Evolutionary conservation across 2,113 vertebrate species (phyloP), one percentile per base, ranked within the genome.

Genomic region (Onychorhynchus coronatus): DNA sequence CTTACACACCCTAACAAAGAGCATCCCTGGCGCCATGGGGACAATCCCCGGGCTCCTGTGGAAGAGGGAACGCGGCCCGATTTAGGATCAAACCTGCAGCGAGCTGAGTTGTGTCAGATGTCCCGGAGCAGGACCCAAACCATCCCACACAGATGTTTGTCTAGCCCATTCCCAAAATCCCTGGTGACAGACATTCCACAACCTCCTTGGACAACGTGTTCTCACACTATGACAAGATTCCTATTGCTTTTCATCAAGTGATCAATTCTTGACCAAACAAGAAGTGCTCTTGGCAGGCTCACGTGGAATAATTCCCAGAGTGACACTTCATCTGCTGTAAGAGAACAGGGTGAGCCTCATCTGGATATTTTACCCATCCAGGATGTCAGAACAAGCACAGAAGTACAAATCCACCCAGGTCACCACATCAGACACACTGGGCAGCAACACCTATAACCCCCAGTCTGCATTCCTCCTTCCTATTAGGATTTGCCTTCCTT

Each of bases 171-270:
- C 89, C 80, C 58, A 59, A 89, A 88, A 30, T 24, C 61, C 35
- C 76, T 20, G 63, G 25, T 46, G 80, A 35, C 39, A 86, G 56
- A 67, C 30, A 35, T 33, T n/a, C 50, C 47, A 39, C 42, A 63
- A 3, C 6, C 16, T 71, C 89, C 75, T 49, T 1, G 2, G 44
- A 59, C 31, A 44, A 53, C 0, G 22, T 0, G 0, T 80, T 76
- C 86, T 49, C 58, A 25, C 5, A 12, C 70, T 44, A 35, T 46
- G 72, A 95, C 21, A 59, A 77, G 75, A 83, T 71, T 83, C 73
- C 75, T 65, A 46, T 75, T 82, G 92, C 56, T 75, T 90, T 61
- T 58, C 70, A 53, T 52, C 61, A 12, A 37, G 8, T 30, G 13
- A 82, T 59, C 53, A 80, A 61, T 83, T 65, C 76, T 72, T 50